Evolutionary conservation across 2,797 vertebrate species (phyloP).

Genomic region (Cirrhinus mrigala): DNA sequence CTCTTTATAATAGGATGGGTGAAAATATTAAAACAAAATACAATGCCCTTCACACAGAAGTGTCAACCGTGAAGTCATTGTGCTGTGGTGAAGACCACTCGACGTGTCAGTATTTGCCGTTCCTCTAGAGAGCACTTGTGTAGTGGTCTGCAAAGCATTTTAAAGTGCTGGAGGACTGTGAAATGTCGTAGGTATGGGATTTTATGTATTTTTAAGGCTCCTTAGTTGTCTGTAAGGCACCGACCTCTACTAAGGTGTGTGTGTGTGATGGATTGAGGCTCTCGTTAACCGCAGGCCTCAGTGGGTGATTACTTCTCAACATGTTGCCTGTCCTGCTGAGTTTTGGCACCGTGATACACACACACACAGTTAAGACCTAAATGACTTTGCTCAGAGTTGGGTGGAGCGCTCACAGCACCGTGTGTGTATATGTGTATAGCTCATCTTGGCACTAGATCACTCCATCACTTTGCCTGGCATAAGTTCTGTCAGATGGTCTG

Average conservation of each 20-base stretch:
- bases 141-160: slow-evolving; percentile 22
- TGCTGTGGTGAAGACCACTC: slow-evolving; percentile 6
- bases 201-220: slow-evolving; percentile 32
- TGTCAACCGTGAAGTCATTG: not conserved
- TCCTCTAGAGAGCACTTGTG: slow-evolving; percentile 36
- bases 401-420: slow-evolving; percentile 20
- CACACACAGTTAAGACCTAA: slow-evolving; percentile 32
- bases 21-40: slow-evolving; percentile 23
- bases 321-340: slow-evolving; percentile 48
- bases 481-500: slow-evolving; percentile 38
- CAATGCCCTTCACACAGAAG: not conserved
- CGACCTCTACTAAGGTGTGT: slow-evolving; percentile 30
- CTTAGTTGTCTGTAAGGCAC: slow-evolving; percentile 28
- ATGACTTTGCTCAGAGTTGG: slow-evolving; percentile 55
- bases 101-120: slow-evolving; percentile 12
- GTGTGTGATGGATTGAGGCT: slow-evolving; percentile 39
- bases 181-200: slow-evolving; percentile 20
- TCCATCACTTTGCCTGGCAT: slow-evolving; percentile 45
- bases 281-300: slow-evolving; percentile 29
- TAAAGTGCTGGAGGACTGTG: slow-evolving; percentile 10
- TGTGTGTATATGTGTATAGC: slow-evolving; percentile 29
- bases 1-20: slow-evolving; percentile 27
- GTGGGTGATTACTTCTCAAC: slow-evolving; percentile 53
- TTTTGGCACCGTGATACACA: slow-evolving; percentile 42
- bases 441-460: slow-evolving; percentile 54